Conservation (phyloP, 2,797 vertebrate genomes). For the Crax fasciolata region DNA sequence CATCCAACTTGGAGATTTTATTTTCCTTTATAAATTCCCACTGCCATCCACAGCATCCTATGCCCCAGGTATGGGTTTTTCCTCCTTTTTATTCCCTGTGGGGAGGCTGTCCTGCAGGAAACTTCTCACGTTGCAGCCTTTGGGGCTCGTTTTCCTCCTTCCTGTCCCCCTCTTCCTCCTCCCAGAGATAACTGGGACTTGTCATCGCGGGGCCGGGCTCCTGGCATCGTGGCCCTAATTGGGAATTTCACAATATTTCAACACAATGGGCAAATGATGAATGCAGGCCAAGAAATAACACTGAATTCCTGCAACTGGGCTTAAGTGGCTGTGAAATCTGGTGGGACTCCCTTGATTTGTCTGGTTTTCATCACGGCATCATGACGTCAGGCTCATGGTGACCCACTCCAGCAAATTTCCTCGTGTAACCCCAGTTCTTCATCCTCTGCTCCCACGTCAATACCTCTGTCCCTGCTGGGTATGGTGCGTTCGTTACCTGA, state of each 20-base stretch:
- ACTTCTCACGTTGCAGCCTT: accelerated
- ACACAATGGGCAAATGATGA: not conserved
- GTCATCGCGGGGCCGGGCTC: not conserved
- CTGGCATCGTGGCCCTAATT: not conserved
- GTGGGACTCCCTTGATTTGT: accelerated
- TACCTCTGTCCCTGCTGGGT: not conserved
- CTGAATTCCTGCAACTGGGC: accelerated
- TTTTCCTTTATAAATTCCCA: not conserved
- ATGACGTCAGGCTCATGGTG: accelerated
- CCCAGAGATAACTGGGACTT: not conserved
- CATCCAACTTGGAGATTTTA: not conserved
- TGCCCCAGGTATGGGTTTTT: not conserved
- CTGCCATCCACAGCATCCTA: accelerated
- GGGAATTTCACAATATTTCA: not conserved
- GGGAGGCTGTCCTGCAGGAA: not conserved
- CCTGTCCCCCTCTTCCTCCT: not conserved
- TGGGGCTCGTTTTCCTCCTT: not conserved
- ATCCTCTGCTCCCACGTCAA: not conserved
- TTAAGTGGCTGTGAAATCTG: not conserved
- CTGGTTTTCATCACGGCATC: not conserved
- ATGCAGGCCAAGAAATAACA: not conserved
- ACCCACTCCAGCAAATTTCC: not conserved
- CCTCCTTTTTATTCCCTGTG: not conserved
- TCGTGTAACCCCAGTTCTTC: not conserved
- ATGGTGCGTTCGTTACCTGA: not conserved